Base-by-base conservation (phyloP, 2,113 vertebrate genomes). In the Odobenus rosmarus region DNA sequence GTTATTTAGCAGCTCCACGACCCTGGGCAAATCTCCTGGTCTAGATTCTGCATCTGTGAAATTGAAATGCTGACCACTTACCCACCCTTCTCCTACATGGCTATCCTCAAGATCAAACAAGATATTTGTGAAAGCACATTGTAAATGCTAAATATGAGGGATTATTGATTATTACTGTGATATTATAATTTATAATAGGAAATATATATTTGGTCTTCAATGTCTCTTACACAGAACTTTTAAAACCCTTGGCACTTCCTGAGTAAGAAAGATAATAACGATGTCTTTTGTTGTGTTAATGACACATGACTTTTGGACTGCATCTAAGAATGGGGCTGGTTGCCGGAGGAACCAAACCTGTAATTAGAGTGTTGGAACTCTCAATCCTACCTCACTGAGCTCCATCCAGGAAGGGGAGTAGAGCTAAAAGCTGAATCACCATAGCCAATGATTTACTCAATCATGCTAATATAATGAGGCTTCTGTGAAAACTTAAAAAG, bases 91-190 rank as follows among this genome's bases (percentile, higher is more conserved):
- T 71, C 28, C 53, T 71, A 51, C 31, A 79, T 39, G 23, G 16
- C n/a, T 64, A 13, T 8, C 16, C 21, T 72, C 15, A 7, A 42
- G 42, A 84, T 57, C 94, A 89, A 46, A 84, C 62, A 14, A 84
- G 51, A 82, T 95, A 87, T 57, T 67, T 89, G 10, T 57, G 59
- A 64, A 93, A 84, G 14, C 36, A 28, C 59, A 81, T 51, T 33
- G 28, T 76, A 86, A 61, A 3, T 31, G 3, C 1, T 64, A 55
- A 86, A 42, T 89, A n/a, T 1, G 19, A 81, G 21, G 1, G 15
- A 24, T 90, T 49, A n/a, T 33, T 92, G 55, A 55, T 92, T 72
- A 92, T 74, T 92, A 79, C 61, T 90, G 59, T 90, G 31, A 79
- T 59, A 46, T 46, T 51, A 42, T 79, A 33, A 64, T 64, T 85